Percentiles rank a stretch among this genome's conserved stretches.
phyloP scores from a whole-genome alignment of 2,113 vertebrate species.

The Ranitomeya imitator region DNA sequence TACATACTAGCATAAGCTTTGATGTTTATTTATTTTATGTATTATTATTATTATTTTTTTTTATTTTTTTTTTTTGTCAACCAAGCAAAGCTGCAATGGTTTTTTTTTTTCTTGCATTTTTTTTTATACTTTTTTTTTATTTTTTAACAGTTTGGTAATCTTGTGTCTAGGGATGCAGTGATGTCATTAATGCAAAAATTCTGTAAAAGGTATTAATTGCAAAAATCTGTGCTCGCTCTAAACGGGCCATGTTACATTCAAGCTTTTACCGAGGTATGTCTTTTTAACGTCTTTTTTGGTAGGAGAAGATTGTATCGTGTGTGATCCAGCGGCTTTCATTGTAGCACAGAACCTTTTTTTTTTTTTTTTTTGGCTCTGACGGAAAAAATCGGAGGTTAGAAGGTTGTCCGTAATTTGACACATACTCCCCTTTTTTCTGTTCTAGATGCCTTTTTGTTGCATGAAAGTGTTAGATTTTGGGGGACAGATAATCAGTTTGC shows the following conservation, averaged over 20 bases:
- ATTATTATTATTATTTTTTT: conserved; percentile 62
- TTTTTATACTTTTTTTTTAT: conserved; percentile 71
- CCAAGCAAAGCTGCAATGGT: conserved; percentile 68
- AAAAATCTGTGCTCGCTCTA: conserved; percentile 74
- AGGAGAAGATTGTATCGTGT: conserved; percentile 70
- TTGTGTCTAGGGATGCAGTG: conserved; percentile 83
- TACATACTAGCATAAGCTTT: conserved; percentile 91
- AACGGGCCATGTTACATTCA: conserved; percentile 83
- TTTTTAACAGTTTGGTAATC: conserved; percentile 81
- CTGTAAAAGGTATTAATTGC: conserved; percentile 81
- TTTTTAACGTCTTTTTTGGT: conserved; percentile 65
- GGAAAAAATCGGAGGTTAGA: conserved; percentile 12
- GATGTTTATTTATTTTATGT: conserved; percentile 75
- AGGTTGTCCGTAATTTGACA: background rate
- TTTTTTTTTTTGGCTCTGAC: background rate
- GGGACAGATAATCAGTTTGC: background rate
- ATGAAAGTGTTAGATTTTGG: conserved; percentile 62
- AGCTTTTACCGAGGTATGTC: conserved; percentile 85
- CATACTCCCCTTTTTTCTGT: background rate
- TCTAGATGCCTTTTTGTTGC: conserved; percentile 60
- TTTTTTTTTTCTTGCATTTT: conserved; percentile 43
- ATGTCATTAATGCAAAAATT: conserved; percentile 77
- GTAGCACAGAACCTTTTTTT: background rate
- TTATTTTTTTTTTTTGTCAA: conserved; percentile 67
- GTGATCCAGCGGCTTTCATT: background rate